Evolutionary conservation across 2,888 invertebrate species (phyloP).

Genomic region (Oeneis ivallda): DNA sequence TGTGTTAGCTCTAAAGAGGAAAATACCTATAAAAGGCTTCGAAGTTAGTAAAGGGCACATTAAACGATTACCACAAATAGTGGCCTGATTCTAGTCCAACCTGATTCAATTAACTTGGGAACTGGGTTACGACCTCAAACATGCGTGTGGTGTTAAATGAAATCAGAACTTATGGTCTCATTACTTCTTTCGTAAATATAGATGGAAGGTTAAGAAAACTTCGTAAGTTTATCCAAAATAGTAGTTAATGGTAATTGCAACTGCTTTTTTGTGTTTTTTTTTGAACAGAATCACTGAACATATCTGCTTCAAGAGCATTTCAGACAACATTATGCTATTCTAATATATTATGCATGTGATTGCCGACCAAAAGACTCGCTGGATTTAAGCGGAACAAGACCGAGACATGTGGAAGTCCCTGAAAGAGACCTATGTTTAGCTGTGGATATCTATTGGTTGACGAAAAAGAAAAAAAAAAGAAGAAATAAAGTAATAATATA

Average conservation of each 20-base stretch:
- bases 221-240: not conserved
- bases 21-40: not conserved
- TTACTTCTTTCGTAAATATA: not conserved
- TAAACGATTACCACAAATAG: conserved; percentile 14
- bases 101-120: conserved; percentile 17
- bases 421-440: too few species aligned
- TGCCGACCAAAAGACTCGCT: too few species aligned
- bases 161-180: not conserved
- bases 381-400: too few species aligned
- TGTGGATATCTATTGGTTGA: too few species aligned
- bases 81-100: not conserved
- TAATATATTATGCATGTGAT: too few species aligned
- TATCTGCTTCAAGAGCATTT: too few species aligned
- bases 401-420: too few species aligned
- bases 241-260: not conserved
- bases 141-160: conserved; percentile 16
- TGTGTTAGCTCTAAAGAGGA: not conserved
- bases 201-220: not conserved
- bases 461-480: too few species aligned
- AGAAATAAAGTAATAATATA: too few species aligned
- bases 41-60: conserved; percentile 2
- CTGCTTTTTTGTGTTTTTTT: too few species aligned
- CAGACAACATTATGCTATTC: too few species aligned
- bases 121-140: conserved; percentile 10
- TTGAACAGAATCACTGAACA: too few species aligned